Conservation (phyloP, 2,797 vertebrate genomes). For the Heliangelus exortis region DNA sequence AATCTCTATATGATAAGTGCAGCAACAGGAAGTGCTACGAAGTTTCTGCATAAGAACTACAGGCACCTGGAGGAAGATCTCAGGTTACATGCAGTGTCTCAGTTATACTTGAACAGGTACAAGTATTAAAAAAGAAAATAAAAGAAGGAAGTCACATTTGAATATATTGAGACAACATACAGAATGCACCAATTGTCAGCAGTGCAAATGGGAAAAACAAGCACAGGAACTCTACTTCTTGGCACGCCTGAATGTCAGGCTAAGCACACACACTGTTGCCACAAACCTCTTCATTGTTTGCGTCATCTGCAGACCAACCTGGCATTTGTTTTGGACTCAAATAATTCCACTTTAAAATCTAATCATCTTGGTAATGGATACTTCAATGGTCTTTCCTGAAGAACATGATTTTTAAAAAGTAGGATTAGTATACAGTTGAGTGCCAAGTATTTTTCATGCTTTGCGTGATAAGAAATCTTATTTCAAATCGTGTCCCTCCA, state of each 20-base stretch:
- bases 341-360: not conserved
- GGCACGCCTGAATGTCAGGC: not conserved
- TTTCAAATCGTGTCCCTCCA: not conserved
- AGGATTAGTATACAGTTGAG: not conserved
- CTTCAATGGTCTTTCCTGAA: not conserved
- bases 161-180: not conserved
- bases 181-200: not conserved
- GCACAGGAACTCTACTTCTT: not conserved
- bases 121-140: not conserved
- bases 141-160: not conserved
- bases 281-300: accelerated
- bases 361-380: not conserved
- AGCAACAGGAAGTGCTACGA: not conserved
- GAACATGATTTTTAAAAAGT: accelerated
- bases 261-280: not conserved
- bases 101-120: not conserved
- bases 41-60: not conserved
- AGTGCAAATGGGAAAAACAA: not conserved
- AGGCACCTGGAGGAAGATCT: not conserved
- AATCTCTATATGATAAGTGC: not conserved
- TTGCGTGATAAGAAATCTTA: not conserved
- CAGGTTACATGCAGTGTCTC: too few species aligned
- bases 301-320: not conserved
- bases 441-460: not conserved
- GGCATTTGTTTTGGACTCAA: not conserved